phyloP scores from a whole-genome alignment of 35 echinoderm and acorn worm species.

The Ptychodera flava region DNA sequence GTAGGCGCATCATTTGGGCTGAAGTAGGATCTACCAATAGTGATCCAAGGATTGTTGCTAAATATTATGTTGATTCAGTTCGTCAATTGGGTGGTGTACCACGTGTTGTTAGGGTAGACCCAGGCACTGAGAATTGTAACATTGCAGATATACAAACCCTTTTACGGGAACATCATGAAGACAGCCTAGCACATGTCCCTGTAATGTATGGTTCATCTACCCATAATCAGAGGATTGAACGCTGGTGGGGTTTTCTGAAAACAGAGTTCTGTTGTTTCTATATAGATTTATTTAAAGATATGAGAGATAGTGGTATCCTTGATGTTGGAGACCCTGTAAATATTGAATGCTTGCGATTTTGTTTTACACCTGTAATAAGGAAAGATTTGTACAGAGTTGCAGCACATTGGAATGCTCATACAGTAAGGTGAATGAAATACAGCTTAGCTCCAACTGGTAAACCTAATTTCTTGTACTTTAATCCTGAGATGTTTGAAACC shows the following conservation, averaged over 20 bases:
- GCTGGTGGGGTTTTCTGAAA: slow-evolving; percentile 6
- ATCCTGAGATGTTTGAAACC: neutral
- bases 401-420: neutral
- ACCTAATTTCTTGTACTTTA: neutral
- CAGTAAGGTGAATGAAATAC: neutral
- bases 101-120: slow-evolving; percentile 3
- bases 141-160: slow-evolving; percentile 7
- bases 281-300: neutral
- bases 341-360: neutral
- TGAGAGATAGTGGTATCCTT: neutral
- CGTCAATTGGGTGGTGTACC: neutral
- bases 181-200: neutral
- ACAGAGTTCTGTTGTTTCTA: neutral
- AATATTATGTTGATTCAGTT: slow-evolving; percentile 14
- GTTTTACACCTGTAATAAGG: neutral
- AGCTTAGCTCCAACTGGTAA: neutral
- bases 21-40: slow-evolving; percentile 18
- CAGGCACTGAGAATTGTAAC: slow-evolving; percentile 16
- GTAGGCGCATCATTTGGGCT: slow-evolving; percentile 8
- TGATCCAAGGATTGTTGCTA: slow-evolving; percentile 8
- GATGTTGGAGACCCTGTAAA: neutral
- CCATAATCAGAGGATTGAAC: slow-evolving; percentile 4
- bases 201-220: slow-evolving; percentile 7
- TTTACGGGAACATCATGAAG: neutral
- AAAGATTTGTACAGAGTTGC: neutral